Percentiles rank a stretch among this genome's conserved stretches.
Conservation (phyloP, 2,888 invertebrate species). For the Melanostoma scalare region DNA sequence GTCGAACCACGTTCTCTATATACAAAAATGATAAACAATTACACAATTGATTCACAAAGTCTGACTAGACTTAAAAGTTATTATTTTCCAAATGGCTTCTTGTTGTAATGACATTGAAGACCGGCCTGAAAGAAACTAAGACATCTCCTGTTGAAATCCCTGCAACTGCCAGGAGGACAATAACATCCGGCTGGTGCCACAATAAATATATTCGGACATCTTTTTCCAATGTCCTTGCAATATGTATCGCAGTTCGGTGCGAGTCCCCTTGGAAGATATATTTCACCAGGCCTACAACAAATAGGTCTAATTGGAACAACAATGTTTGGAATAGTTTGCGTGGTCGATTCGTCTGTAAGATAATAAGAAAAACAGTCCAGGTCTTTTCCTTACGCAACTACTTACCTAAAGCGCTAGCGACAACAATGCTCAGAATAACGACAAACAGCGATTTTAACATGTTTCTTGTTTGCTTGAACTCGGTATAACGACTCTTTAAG, state of each 20-base stretch:
- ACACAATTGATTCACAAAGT: no score
- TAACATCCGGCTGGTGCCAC: not conserved
- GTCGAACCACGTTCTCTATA: no score
- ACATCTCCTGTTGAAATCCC: not conserved
- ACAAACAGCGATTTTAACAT: not conserved
- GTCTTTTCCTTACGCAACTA: not conserved
- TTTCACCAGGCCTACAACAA: constrained; percentile 5
- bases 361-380: no score
- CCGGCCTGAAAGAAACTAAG: not conserved
- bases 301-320: not conserved
- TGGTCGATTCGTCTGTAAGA: not conserved
- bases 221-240: constrained; percentile 14
- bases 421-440: not conserved
- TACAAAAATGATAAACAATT: no score
- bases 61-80: no score
- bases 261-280: not conserved
- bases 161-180: constrained; percentile 7
- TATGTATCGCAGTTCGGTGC: not conserved
- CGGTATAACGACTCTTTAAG: no score
- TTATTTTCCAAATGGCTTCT: no score
- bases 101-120: not conserved
- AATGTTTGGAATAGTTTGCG: not conserved
- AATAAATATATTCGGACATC: not conserved
- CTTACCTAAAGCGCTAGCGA: not conserved
- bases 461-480: not conserved